These are phyloP conservation scores for human (Homo sapiens) DNA, from an alignment of 2,113 vertebrate species.

Conservation along the genomic window DNA sequence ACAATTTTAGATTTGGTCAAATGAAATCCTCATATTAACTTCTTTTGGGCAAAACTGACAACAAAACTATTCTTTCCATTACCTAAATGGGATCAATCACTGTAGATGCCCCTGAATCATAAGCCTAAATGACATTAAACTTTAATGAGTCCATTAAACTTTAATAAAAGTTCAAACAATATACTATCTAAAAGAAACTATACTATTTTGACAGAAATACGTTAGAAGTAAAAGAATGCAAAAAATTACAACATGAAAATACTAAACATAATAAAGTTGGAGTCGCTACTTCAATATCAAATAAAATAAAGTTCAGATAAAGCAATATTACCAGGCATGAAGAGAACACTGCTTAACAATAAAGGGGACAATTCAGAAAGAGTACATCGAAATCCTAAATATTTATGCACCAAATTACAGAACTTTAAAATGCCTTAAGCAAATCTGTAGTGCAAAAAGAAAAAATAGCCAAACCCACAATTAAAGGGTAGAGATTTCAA, in stretches of 20 bases:
- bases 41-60: background rate
- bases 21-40: background rate
- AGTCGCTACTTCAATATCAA: background rate
- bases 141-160: background rate
- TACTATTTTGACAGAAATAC: background rate
- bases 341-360: background rate
- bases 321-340: background rate
- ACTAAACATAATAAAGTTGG: background rate
- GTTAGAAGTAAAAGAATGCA: background rate
- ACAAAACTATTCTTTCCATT: background rate
- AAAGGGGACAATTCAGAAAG: background rate
- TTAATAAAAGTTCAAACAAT: background rate
- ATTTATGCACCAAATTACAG: background rate
- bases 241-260: background rate
- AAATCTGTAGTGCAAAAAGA: background rate
- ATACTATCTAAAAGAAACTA: background rate
- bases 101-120: background rate
- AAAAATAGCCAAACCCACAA: background rate
- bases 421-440: background rate
- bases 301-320: background rate
- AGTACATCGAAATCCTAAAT: background rate
- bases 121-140: background rate
- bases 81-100: background rate
- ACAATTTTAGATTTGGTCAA: background rate
- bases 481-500: background rate